Evolutionary conservation across 2,113 vertebrate genomes (phyloP).

Genomic region (Eulacestoma nigropectus): DNA sequence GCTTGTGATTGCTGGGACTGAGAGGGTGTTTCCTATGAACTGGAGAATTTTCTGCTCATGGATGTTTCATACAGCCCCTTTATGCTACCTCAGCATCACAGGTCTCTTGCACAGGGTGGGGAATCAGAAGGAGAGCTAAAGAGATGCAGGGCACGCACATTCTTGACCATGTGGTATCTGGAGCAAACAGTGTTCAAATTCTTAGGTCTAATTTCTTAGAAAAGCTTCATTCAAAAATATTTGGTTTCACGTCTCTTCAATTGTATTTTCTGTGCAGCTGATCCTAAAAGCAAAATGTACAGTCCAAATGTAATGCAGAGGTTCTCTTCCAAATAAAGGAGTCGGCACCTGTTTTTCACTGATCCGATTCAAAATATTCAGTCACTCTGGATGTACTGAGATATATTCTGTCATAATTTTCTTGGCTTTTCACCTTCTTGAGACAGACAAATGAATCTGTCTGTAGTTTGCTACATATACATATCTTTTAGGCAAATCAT

Average conservation of each 20-base stretch:
- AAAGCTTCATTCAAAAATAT: background rate
- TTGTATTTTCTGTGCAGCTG: background rate
- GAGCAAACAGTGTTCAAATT: background rate
- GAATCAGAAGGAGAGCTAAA: background rate
- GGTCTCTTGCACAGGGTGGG: background rate
- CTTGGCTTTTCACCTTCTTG: background rate
- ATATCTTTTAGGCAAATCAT: background rate
- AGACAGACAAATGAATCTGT: background rate
- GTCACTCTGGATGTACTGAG: background rate
- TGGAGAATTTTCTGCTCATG: background rate
- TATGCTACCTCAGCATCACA: background rate
- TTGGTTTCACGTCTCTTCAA: background rate
- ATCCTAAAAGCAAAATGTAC: background rate
- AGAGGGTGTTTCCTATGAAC: background rate
- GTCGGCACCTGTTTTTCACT: background rate
- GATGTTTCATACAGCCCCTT: background rate
- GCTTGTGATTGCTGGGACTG: background rate
- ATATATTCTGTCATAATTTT: background rate
- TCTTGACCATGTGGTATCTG: background rate
- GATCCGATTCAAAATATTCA: background rate
- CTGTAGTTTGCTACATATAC: background rate
- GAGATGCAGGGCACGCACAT: rapidly evolving
- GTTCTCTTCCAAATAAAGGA: background rate
- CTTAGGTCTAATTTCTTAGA: background rate
- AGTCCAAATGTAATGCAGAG: background rate